These are phyloP conservation scores for Gymnosoma rotundatum DNA, from an alignment of 2,888 invertebrate genomes.

Conservation along the genomic window DNA sequence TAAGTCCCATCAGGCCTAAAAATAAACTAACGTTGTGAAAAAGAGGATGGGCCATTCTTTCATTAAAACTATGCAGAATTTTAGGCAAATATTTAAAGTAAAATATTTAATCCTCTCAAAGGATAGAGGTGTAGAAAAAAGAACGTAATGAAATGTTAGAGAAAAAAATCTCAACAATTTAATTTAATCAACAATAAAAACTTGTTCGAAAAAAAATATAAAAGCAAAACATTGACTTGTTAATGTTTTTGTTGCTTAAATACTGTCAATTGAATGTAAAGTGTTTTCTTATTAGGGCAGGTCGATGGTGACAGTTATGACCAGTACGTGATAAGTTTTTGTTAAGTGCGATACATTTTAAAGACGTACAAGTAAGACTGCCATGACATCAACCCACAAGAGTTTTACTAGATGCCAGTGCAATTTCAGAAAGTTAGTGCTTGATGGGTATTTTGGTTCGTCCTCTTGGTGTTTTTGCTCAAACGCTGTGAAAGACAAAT, in stretches of 20 bases:
- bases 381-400: too few relatives aligned
- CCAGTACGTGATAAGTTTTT: too few relatives aligned
- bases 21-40: not conserved
- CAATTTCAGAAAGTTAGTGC: too few relatives aligned
- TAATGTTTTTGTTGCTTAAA: constrained; percentile 7
- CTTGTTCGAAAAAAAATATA: not conserved
- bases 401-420: too few relatives aligned
- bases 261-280: not conserved
- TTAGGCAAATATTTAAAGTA: not conserved
- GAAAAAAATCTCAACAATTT: constrained; percentile 10
- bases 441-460: too few relatives aligned
- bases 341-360: too few relatives aligned
- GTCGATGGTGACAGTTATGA: too few relatives aligned
- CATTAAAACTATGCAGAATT: not conserved
- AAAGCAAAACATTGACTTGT: not conserved
- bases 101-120: constrained; percentile 1
- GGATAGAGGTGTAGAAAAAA: not conserved
- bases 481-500: too few relatives aligned
- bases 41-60: not conserved
- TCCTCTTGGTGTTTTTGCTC: too few relatives aligned
- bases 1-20: not conserved
- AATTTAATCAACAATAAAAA: constrained; percentile 25
- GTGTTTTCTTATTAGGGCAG: too few relatives aligned
- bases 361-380: too few relatives aligned
- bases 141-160: not conserved